Percentiles rank a stretch among this genome's conserved stretches.
phyloP scores from a whole-genome alignment of 2,113 vertebrate genomes.

The Cnemophilus loriae region DNA sequence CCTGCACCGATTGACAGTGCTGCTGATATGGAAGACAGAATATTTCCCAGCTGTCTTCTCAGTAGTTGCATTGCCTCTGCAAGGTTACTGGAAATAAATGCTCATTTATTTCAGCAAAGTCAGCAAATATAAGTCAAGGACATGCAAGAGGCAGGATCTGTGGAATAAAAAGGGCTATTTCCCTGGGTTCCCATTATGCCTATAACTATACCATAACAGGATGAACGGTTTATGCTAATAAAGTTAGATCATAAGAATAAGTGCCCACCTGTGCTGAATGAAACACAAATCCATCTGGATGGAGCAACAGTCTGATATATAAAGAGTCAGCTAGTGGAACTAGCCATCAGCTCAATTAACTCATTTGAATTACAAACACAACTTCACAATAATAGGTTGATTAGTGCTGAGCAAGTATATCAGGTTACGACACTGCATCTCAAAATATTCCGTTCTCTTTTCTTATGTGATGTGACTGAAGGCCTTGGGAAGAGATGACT shows the following conservation, averaged over 20 bases:
- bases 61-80: conserved; percentile 10
- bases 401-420: conserved; percentile 34
- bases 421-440: not conserved
- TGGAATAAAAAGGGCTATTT: conserved; percentile 41
- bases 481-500: not conserved
- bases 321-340: not conserved
- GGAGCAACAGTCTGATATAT: not conserved
- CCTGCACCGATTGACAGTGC: not conserved
- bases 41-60: conserved; percentile 40
- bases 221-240: conserved; percentile 58
- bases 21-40: not conserved
- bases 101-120: conserved; percentile 52
- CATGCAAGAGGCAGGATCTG: conserved; percentile 39
- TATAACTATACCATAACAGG: conserved; percentile 11
- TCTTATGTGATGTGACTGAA: not conserved
- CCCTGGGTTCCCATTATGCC: conserved; percentile 26
- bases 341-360: conserved; percentile 26
- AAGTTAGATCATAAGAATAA: conserved; percentile 51
- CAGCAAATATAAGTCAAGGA: conserved; percentile 50
- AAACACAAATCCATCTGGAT: conserved; percentile 48
- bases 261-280: conserved; percentile 50
- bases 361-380: conserved; percentile 43
- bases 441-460: not conserved
- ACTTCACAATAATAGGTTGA: conserved; percentile 13
- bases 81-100: conserved; percentile 49